Evolutionary conservation across 2,888 invertebrate species (phyloP).

Genomic region (Spisula subtruncata): DNA sequence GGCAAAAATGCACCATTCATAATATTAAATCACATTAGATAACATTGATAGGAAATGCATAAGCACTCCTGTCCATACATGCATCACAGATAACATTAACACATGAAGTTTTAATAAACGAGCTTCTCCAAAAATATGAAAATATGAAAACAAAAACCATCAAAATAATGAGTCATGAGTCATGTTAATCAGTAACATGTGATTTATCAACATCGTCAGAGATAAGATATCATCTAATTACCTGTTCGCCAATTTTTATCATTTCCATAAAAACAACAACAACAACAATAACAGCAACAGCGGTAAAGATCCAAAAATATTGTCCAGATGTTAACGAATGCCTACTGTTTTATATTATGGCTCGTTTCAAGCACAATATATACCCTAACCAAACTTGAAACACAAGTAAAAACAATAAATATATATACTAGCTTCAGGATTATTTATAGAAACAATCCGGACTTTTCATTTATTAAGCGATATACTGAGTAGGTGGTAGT

Average conservation of each 20-base stretch:
- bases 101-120: neutral
- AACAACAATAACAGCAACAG: neutral
- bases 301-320: neutral
- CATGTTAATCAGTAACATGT: neutral
- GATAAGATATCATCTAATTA: neutral
- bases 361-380: neutral
- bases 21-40: neutral
- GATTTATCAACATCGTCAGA: neutral
- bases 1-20: neutral
- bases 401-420: slow-evolving; percentile 10
- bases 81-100: neutral
- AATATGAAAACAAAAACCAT: slow-evolving; percentile 11
- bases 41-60: neutral
- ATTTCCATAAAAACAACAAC: neutral
- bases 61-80: neutral
- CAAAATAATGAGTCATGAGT: slow-evolving; percentile 1
- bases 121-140: neutral
- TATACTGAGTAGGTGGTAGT: neutral
- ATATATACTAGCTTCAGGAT: neutral
- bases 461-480: neutral
- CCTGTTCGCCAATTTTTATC: neutral
- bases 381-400: neutral
- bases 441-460: slow-evolving; percentile 2
- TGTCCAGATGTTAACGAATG: neutral
- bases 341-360: neutral